phyloP scores from a whole-genome alignment of 2,113 vertebrate species.

The Pungitius pungitius region DNA sequence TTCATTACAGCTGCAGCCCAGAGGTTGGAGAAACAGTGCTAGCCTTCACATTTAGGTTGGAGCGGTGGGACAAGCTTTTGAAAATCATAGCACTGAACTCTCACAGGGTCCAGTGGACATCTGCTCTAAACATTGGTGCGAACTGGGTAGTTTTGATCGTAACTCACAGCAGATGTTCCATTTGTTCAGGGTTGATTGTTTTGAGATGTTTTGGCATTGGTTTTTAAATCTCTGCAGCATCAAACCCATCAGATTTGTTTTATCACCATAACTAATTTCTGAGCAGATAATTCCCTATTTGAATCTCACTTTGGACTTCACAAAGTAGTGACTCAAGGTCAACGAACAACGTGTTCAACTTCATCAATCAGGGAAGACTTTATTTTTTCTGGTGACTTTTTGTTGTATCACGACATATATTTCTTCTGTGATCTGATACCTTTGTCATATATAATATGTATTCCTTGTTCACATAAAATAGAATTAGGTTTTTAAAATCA shows the following conservation, averaged over 20 bases:
- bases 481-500: background rate
- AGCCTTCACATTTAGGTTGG: background rate
- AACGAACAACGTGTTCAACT: background rate
- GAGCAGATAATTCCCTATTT: background rate
- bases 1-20: slow-evolving; percentile 19
- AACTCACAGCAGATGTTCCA: background rate
- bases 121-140: slow-evolving; percentile 15
- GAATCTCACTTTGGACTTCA: background rate
- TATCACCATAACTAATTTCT: background rate
- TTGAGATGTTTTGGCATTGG: background rate
- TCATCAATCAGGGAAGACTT: background rate
- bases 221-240: background rate
- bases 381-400: background rate
- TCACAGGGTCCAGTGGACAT: background rate
- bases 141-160: background rate
- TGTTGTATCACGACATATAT: background rate
- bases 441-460: background rate
- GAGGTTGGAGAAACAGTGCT: background rate
- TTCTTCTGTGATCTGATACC: background rate
- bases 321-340: background rate
- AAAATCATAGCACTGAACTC: slow-evolving; percentile 2
- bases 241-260: background rate
- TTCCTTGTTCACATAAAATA: background rate
- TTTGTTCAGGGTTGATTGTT: background rate
- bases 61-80: background rate